Base-by-base conservation (phyloP, 2,113 vertebrate genomes). In the Ellobius talpinus region DNA sequence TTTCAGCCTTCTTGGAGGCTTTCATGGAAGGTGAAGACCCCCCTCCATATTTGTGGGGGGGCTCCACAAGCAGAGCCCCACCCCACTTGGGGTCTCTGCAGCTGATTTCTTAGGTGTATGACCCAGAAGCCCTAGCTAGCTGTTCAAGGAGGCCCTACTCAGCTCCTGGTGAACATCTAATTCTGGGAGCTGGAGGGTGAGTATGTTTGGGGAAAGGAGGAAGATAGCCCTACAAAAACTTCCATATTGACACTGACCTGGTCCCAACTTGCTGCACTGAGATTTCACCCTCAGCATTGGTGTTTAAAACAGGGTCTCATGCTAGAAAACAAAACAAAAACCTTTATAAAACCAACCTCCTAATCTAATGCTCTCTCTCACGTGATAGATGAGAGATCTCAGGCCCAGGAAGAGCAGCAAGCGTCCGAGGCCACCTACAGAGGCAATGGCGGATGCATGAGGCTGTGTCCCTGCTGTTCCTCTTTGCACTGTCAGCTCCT, bases 11-110 rank as follows among this genome's bases (percentile, higher is more conserved):
- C 81, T 33, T 14, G 14, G 7, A 87, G 65, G 61, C 47, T 39
- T 11, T 12, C 0, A 0, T 5, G 47, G 33, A 23, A 50, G 72
- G 58, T 2, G 14, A n/a, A 81, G 84, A 87, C 70, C 26, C 10
- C 1, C 3, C 3, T 17, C 89, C 17, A 42, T 29, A 77, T 12
- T 81, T 47, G 47, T 5, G 6, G 63, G 81, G 66, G 26, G 7
- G 55, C 65, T n/a, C 72, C 63, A 10, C 10, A 79, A 5, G 26
- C 13, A 14, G 42, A 47, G 45, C 7, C 82, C 8, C 17, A 10
- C 45, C 26, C 63, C 14, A 8, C 2, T 19, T 36, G 17, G 2
- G 17, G 63, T 29, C 23, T 55, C 7, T 4, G 55, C 29, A 3
- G 12, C 33, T 0, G 3, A 14, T 63, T 45, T 95, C 16, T 87